Percentiles rank a stretch among this genome's conserved stretches.
Evolutionary conservation across 1,140 invertebrate species (phyloP).

Genomic region (Bathynomus jamesi): DNA sequence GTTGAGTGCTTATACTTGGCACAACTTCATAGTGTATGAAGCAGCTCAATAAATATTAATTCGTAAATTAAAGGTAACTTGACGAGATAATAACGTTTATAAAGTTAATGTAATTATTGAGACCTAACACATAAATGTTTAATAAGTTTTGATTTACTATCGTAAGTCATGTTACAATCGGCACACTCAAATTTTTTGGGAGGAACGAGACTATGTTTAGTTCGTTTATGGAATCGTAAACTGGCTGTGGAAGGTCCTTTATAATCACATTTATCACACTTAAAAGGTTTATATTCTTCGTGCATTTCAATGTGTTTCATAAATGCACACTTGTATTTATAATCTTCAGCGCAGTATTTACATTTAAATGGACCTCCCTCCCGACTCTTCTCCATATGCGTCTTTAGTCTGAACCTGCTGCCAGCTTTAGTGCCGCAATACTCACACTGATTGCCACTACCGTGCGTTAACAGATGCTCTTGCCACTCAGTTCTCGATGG

Average conservation of each 20-base stretch:
- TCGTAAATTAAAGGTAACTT: no score
- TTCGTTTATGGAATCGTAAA: background rate
- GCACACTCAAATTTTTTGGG: no score
- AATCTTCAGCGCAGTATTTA: background rate
- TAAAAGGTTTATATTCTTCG: background rate
- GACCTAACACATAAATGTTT: no score
- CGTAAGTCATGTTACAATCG: no score
- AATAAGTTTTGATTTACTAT: no score
- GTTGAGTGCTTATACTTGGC: no score
- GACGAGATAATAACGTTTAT: no score
- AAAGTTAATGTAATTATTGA: no score
- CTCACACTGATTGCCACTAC: background rate
- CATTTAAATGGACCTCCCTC: background rate
- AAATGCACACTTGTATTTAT: background rate
- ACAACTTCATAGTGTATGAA: no score
- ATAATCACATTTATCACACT: background rate
- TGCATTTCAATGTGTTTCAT: background rate
- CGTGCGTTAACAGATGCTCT: background rate
- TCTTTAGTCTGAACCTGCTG: background rate
- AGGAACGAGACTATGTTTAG: background rate
- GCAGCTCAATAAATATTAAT: no score
- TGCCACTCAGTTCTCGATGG: background rate
- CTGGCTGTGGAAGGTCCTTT: background rate
- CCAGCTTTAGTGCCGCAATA: background rate
- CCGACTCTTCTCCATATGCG: background rate